A percentile compares a stretch with the other conserved stretches of the same genome.
These are phyloP conservation scores for Arnoldichthys spilopterus DNA, from an alignment of 2,797 vertebrate genomes.

Conservation along the genomic window DNA sequence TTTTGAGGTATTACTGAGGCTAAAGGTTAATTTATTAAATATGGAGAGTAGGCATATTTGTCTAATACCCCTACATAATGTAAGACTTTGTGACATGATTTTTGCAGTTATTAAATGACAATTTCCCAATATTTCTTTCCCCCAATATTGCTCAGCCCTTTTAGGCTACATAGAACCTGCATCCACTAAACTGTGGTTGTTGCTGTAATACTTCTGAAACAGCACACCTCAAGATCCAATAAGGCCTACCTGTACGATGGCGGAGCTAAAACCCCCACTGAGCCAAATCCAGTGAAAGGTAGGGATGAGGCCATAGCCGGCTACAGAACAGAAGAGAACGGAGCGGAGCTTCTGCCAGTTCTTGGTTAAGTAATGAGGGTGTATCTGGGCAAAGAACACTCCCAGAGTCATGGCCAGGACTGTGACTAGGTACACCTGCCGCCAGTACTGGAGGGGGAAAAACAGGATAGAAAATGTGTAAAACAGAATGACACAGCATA, in stretches of 20 bases:
- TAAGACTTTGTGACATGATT: too few species aligned
- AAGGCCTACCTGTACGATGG: conserved; percentile 87
- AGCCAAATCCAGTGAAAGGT: conserved; percentile 94
- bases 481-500: not conserved
- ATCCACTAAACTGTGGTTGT: too few species aligned
- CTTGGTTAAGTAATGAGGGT: conserved; percentile 92
- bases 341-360: conserved; percentile 92
- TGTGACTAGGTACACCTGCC: conserved; percentile 92
- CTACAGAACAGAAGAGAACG: conserved; percentile 89
- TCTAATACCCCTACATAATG: too few species aligned
- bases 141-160: too few species aligned
- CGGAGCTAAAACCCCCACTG: conserved; percentile 85
- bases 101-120: too few species aligned
- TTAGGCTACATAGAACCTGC: too few species aligned
- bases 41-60: too few species aligned
- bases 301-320: conserved; percentile 89
- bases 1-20: too few species aligned
- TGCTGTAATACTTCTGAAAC: not conserved
- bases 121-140: too few species aligned
- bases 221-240: not conserved
- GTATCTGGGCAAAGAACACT: conserved; percentile 95
- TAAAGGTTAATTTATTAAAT: too few species aligned
- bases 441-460: conserved; percentile 85
- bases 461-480: not conserved
- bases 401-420: conserved; percentile 94